Conservation (phyloP, 2,888 invertebrate genomes). For the Pecten maximus region DNA sequence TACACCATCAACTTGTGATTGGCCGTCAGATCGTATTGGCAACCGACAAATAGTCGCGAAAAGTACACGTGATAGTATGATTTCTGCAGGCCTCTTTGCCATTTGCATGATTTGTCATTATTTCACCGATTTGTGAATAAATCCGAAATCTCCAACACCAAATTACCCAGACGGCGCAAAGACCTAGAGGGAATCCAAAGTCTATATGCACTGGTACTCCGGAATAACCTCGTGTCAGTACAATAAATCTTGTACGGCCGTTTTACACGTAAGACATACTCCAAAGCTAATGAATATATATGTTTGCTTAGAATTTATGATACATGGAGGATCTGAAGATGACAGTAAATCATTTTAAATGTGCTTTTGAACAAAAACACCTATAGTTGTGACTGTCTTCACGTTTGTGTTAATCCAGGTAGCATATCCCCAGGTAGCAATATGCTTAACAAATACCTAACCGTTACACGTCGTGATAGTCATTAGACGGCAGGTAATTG, state of each 20-base stretch:
- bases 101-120: constrained; percentile 25
- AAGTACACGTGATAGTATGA: neutral
- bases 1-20: neutral
- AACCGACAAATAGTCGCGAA: neutral
- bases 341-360: constrained; percentile 19
- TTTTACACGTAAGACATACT: neutral
- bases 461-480: constrained; percentile 1
- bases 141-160: constrained; percentile 30
- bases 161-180: constrained; percentile 20
- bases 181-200: constrained; percentile 27
- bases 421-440: neutral
- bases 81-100: neutral
- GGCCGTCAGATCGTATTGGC: neutral
- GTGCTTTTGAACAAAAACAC: neutral
- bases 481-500: constrained; percentile 19
- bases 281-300: neutral
- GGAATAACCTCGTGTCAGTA: neutral
- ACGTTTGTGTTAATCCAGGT: neutral
- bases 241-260: neutral
- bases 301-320: constrained; percentile 27
- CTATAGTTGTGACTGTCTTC: neutral
- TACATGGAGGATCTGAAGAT: neutral
- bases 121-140: constrained; percentile 22
- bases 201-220: neutral
- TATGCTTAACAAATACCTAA: neutral